A percentile compares a stretch with the other conserved stretches of the same genome.
These are phyloP conservation scores for Sympetrum striolatum DNA, from an alignment of 2,888 invertebrate species.

Conservation along the genomic window DNA sequence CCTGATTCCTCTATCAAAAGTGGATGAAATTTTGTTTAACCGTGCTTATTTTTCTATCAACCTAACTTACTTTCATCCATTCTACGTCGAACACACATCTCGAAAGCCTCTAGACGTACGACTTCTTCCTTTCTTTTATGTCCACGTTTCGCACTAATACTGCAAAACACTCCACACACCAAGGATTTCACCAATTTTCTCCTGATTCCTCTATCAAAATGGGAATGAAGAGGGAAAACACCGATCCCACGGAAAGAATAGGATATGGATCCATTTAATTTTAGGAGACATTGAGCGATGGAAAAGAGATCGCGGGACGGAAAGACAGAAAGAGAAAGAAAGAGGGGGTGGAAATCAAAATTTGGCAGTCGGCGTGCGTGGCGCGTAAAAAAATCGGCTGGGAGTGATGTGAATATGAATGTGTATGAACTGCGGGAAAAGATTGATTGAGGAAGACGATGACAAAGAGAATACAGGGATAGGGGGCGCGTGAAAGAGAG, in stretches of 20 bases:
- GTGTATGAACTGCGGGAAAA: neutral
- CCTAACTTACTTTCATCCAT: too few species aligned
- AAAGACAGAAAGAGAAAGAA: neutral
- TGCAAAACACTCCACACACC: too few species aligned
- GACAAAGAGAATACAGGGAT: neutral
- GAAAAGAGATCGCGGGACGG: neutral
- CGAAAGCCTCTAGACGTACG: too few species aligned
- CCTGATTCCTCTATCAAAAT: too few species aligned
- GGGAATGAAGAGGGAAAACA: neutral
- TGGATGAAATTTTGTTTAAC: too few species aligned
- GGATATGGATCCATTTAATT: conserved; percentile 17
- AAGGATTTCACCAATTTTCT: too few species aligned
- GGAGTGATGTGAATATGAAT: conserved; percentile 28
- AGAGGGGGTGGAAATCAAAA: neutral
- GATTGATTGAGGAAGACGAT: conserved; percentile 34
- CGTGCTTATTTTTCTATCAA: too few species aligned
- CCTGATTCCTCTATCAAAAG: too few species aligned
- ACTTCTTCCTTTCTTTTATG: too few species aligned
- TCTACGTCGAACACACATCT: too few species aligned
- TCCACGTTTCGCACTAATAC: too few species aligned
- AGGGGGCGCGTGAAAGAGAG: neutral
- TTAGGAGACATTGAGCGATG: conserved; percentile 30
- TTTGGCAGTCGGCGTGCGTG: neutral
- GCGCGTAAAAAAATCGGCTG: neutral
- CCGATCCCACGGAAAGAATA: neutral